Conservation (phyloP, 2,113 vertebrate genomes). For the Corapipo altera region DNA sequence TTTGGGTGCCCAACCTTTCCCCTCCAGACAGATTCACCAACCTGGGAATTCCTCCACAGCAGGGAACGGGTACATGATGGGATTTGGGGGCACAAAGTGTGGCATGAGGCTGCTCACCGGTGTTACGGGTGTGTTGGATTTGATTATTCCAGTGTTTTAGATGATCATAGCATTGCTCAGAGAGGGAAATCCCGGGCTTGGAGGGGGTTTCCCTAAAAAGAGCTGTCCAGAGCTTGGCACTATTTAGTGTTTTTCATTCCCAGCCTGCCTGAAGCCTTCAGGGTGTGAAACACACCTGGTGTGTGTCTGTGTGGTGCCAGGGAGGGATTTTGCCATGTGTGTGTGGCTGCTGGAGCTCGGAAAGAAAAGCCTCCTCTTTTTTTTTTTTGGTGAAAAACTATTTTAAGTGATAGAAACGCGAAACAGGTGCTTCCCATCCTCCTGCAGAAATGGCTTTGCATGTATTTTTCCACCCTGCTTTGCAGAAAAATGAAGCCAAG, state of each 20-base stretch:
- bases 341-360: fast-evolving
- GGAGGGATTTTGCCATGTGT: neutral
- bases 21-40: neutral
- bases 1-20: neutral
- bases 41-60: neutral
- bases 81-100: neutral
- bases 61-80: neutral
- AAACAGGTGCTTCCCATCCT: neutral
- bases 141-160: neutral
- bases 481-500: neutral
- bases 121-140: neutral
- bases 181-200: neutral
- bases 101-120: fast-evolving
- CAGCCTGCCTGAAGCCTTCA: neutral
- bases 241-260: neutral
- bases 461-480: neutral
- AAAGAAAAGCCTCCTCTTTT: fast-evolving
- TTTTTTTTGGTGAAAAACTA: neutral
- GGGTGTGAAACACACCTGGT: neutral
- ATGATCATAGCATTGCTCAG: fast-evolving
- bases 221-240: neutral
- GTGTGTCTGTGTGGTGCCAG: fast-evolving
- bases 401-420: fast-evolving
- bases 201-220: neutral
- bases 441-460: neutral